Conservation (phyloP, 64 coral and sea anemone genomes). For the Orbicella faveolata region DNA sequence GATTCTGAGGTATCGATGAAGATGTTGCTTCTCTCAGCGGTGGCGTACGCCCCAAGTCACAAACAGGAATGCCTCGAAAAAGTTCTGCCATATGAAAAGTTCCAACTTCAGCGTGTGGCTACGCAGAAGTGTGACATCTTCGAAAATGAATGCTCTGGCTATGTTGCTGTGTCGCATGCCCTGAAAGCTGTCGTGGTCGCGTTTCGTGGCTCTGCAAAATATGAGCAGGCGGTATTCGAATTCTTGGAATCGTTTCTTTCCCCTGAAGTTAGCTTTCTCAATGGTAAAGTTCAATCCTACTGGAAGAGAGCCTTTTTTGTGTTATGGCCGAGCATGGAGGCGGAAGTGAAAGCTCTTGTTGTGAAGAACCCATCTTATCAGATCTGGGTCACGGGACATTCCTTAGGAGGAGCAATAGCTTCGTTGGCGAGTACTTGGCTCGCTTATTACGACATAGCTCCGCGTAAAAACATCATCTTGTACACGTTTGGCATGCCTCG, state of each 20-base stretch:
- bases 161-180: constrained; percentile 44
- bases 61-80: constrained; percentile 32
- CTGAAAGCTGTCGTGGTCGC: constrained; percentile 28
- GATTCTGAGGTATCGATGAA: constrained; percentile 40
- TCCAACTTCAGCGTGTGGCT: constrained; percentile 24
- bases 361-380: constrained; percentile 37
- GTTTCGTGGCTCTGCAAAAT: constrained; percentile 41
- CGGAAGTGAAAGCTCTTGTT: constrained; percentile 16
- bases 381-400: constrained; percentile 72
- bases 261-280: neutral
- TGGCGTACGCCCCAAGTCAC: neutral
- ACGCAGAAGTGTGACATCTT: constrained; percentile 22
- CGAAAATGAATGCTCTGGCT: constrained; percentile 37
- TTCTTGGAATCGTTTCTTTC: neutral
- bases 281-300: constrained; percentile 45
- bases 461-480: constrained; percentile 36
- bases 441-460: constrained; percentile 31
- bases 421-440: constrained; percentile 64
- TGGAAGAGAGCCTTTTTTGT: constrained; percentile 19
- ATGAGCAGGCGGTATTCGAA: neutral
- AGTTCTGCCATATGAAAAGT: constrained; percentile 13
- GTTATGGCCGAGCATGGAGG: constrained; percentile 26
- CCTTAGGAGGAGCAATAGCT: constrained; percentile 62
- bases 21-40: constrained; percentile 40
- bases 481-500: constrained; percentile 82